Evolutionary conservation across 2,797 vertebrate species (phyloP).

Genomic region (Adelosebastes latens): DNA sequence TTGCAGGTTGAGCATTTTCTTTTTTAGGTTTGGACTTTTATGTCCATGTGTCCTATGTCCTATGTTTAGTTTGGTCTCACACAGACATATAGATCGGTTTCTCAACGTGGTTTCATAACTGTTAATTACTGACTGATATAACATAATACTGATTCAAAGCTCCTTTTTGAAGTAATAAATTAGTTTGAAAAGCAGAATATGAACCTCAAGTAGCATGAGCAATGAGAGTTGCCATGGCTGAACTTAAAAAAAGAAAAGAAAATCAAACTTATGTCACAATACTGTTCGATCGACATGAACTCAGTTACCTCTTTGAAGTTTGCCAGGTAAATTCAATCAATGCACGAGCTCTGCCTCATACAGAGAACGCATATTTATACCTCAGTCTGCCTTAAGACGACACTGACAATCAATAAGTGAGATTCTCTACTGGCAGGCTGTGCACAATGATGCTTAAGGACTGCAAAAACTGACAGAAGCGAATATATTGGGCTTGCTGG

Average conservation of each 20-base stretch:
- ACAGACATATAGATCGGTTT: not conserved
- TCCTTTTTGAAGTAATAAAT: not conserved
- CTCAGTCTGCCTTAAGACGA: not conserved
- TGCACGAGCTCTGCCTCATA: conserved; percentile 16
- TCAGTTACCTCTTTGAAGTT: not conserved
- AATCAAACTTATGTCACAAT: not conserved
- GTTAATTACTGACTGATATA: not conserved
- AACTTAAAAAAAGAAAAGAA: not conserved
- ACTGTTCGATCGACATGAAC: not conserved
- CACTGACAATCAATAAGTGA: conserved; percentile 32
- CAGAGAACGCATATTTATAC: conserved; percentile 39
- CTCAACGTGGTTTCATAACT: not conserved
- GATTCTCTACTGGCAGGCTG: conserved; percentile 20
- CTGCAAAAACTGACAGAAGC: not conserved
- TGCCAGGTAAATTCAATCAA: conserved; percentile 24
- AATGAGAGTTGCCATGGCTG: not conserved
- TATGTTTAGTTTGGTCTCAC: not conserved
- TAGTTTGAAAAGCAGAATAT: not conserved
- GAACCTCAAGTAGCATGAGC: not conserved
- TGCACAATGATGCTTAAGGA: not conserved
- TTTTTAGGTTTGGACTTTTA: not conserved
- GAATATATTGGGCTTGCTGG: not conserved
- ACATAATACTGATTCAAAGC: not conserved
- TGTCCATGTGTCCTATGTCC: not conserved
- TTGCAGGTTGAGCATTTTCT: not conserved